These are phyloP conservation scores for Zaprionus tsacasi DNA, from an alignment of 1,140 invertebrate species.

Conservation along the genomic window DNA sequence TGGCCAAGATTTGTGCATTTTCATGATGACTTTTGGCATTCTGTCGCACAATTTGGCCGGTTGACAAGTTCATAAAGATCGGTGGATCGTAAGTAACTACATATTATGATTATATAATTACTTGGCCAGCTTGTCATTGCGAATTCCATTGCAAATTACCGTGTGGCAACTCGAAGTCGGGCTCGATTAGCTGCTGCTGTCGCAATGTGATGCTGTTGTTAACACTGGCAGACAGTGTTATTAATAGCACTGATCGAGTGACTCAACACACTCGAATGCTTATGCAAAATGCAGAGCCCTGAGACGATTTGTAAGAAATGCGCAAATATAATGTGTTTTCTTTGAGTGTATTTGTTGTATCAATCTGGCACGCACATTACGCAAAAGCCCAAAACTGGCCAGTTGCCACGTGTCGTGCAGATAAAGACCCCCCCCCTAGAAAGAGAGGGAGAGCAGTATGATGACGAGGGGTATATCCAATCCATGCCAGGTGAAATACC, in stretches of 20 bases:
- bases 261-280: slow-evolving; percentile 13
- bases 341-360: slow-evolving; percentile 16
- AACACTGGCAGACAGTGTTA: slow-evolving; percentile 24
- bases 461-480: background rate
- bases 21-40: slow-evolving; percentile 43
- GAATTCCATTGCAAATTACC: slow-evolving; percentile 30
- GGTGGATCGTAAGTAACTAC: slow-evolving; percentile 17
- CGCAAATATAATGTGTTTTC: background rate
- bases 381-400: slow-evolving; percentile 47
- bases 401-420: slow-evolving; percentile 34
- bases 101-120: slow-evolving; percentile 14
- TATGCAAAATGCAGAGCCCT: slow-evolving; percentile 56
- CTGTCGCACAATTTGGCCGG: background rate
- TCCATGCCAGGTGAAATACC: slow-evolving; percentile 52
- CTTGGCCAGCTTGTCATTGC: slow-evolving; percentile 17
- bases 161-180: slow-evolving; percentile 2
- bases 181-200: slow-evolving; percentile 11
- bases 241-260: slow-evolving; percentile 32
- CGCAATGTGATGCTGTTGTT: background rate
- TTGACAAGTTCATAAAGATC: slow-evolving; percentile 32
- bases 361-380: slow-evolving; percentile 53
- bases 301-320: slow-evolving; percentile 17
- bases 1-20: slow-evolving; percentile 24
- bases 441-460: background rate
- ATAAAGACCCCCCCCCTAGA: background rate